A percentile compares a stretch with the other conserved stretches of the same genome.
Evolutionary conservation across 2,888 invertebrate genomes (phyloP).

Genomic region (Octonoba sinensis): DNA sequence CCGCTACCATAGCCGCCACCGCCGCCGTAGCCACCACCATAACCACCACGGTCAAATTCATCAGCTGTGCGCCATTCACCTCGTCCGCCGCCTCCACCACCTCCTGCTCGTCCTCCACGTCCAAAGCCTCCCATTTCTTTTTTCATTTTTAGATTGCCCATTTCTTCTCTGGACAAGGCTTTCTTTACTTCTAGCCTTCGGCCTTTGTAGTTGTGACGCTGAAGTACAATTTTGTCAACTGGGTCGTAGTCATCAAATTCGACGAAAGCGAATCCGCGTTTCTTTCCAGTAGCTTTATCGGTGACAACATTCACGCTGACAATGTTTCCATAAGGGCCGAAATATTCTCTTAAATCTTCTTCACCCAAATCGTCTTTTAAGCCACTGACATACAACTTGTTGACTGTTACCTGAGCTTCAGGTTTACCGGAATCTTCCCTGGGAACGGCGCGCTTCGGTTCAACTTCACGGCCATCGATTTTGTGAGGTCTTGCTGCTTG

Average conservation of each 20-base stretch:
- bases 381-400: conserved; percentile 94
- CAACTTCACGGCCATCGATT: conserved; percentile 94
- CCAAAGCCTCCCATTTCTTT: conserved; percentile 58
- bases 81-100: conserved; percentile 41
- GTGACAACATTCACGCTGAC: conserved; percentile 87
- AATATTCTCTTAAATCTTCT: conserved; percentile 84
- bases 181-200: conserved; percentile 92
- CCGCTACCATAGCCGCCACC: conserved; percentile 29
- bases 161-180: conserved; percentile 88
- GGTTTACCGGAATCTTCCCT: conserved; percentile 80
- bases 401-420: conserved; percentile 92
- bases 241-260: conserved; percentile 98
- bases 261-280: conserved; percentile 95
- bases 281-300: conserved; percentile 93
- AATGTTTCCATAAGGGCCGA: conserved; percentile 81
- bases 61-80: conserved; percentile 63
- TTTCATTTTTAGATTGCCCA: conserved; percentile 73
- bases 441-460: conserved; percentile 82
- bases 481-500: conserved; percentile 86
- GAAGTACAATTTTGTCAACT: conserved; percentile 93
- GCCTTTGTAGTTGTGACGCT: conserved; percentile 82
- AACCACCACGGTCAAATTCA: conserved; percentile 45
- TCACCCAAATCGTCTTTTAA: conserved; percentile 93
- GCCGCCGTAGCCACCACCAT: conserved; percentile 51
- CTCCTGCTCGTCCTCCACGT: conserved; percentile 35